A percentile compares a stretch with the other conserved stretches of the same genome.
phyloP scores from a whole-genome alignment of 2,113 vertebrate species.

The Octodon degus region DNA sequence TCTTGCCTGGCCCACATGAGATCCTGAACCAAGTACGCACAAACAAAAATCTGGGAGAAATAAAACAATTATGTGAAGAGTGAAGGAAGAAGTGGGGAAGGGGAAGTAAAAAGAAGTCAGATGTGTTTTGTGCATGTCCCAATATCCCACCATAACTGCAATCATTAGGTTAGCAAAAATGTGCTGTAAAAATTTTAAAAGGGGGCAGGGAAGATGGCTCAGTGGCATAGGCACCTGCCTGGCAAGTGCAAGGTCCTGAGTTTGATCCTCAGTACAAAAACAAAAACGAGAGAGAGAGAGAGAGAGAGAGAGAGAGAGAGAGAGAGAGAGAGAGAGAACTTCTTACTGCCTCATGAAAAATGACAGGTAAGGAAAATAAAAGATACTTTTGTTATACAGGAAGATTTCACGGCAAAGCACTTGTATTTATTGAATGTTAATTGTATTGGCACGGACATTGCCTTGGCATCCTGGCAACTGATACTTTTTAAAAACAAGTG shows the following conservation, averaged over 20 bases:
- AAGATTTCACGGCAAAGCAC: background rate
- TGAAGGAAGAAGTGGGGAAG: background rate
- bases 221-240: too few species aligned
- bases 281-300: too few species aligned
- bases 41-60: background rate
- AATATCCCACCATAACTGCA: background rate
- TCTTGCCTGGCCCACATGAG: background rate
- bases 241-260: too few species aligned
- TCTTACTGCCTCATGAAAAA: slow-evolving; percentile 39
- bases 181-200: background rate
- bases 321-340: background rate
- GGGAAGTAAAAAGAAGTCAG: background rate
- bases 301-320: too few species aligned
- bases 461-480: background rate
- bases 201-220: too few species aligned
- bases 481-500: background rate
- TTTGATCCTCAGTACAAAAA: too few species aligned
- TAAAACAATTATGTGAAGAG: background rate
- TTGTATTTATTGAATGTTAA: background rate
- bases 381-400: background rate
- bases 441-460: background rate
- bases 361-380: slow-evolving; percentile 31
- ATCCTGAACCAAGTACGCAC: background rate
- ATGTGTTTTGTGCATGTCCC: background rate
- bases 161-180: background rate